Evolutionary conservation across 2,797 vertebrate species (phyloP), one percentile per base, ranked within the genome.

Genomic region (Leptoclinus maculatus): DNA sequence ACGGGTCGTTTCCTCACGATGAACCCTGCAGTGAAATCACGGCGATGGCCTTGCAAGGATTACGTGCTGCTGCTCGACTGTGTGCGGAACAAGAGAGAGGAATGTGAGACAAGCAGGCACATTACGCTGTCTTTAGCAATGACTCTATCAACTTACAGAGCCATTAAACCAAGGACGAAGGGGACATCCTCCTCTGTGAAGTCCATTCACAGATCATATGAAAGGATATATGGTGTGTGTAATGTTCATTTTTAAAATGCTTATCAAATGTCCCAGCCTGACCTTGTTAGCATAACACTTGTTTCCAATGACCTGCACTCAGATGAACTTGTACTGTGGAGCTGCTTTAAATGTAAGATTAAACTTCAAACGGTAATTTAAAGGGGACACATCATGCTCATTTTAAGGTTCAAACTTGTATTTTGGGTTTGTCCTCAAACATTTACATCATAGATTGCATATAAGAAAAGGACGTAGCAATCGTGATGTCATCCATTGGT

Each of bases 141-240:
- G 83, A 78, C 80, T 87, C 87, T 65, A 84, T 92, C 88, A 86
- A 78, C 86, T 78, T 41, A 72, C 63, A 47, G 32, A 51, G 80
- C 86, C 85, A 84, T 92, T 86, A 91, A 84, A 88, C 83, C 89
- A 92, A 94, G 91, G 92, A 76, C 89, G 79, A 67, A 80, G 66
- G 87, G 83, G 80, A 88, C 87, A 85, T 91, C 78, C 71, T 83
- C 68, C 78, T 77, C 53, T 8, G 68, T 60, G 68, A 80, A 86
- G 86, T 89, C 83, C 83, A 91, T 89, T 90, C 80, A 78, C 82
- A 86, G 82, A 87, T 90, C 89, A 91, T 87, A 90, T 85, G 84
- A 89, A 88, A 81, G 75, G 76, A 92, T 87, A 79, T 87, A 91
- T 88, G 77, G 86, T 66, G 80, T 83, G 84, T 88, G 82, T 87